phyloP scores from a whole-genome alignment of 2,797 vertebrate species.

The Cryptoprocta ferox region DNA sequence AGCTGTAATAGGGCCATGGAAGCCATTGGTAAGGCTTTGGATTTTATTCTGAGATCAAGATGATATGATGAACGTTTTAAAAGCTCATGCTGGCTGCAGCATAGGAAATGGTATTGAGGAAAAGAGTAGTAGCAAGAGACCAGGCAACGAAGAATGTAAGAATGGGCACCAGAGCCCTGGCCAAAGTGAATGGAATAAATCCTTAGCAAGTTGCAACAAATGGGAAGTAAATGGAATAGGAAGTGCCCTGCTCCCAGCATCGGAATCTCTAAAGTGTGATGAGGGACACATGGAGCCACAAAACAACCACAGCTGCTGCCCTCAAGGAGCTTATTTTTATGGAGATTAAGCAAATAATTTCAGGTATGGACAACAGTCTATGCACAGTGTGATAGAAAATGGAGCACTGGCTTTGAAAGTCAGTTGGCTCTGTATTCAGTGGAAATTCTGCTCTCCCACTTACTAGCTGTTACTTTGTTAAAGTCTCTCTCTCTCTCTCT shows the following conservation, averaged over 20 bases:
- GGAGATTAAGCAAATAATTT: not conserved
- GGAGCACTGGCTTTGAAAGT: not conserved
- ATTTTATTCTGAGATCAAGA: slow-evolving; percentile 11
- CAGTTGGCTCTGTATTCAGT: not conserved
- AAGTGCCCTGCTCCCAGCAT: not conserved
- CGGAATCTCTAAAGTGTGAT: not conserved
- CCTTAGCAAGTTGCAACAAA: not conserved
- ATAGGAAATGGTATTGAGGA: not conserved
- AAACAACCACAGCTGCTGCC: not conserved
- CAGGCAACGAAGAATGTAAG: not conserved
- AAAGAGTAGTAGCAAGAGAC: not conserved
- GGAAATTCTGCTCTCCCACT: not conserved
- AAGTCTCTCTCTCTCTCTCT: not conserved
- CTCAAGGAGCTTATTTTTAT: not conserved
- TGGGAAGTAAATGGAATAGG: not conserved
- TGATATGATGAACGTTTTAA: not conserved
- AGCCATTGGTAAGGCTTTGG: not conserved
- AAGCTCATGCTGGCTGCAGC: not conserved
- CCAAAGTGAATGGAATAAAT: not conserved
- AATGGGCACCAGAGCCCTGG: not conserved
- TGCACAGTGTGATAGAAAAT: not conserved
- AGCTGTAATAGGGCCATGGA: not conserved
- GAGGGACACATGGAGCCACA: not conserved
- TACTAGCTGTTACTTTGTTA: not conserved
- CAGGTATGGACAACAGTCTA: not conserved